phyloP scores from a whole-genome alignment of 2,797 vertebrate genomes.

The Liasis olivaceus region DNA sequence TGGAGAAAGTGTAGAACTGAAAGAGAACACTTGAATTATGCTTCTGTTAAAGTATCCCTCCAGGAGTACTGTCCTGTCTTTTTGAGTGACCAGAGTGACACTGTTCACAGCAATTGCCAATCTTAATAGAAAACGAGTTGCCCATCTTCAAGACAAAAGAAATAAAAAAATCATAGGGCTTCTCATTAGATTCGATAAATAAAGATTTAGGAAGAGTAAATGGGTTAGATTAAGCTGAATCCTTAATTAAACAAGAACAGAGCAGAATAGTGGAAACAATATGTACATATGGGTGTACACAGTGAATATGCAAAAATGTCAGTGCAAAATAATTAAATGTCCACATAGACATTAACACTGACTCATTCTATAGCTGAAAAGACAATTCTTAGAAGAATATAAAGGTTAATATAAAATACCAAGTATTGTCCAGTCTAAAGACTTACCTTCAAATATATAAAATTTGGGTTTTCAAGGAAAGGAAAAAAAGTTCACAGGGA shows the following conservation, averaged over 20 bases:
- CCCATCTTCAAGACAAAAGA: not conserved
- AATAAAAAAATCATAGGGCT: not conserved
- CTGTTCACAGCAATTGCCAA: not conserved
- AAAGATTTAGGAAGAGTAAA: not conserved
- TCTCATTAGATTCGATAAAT: not conserved
- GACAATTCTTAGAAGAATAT: not conserved
- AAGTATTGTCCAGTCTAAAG: not conserved
- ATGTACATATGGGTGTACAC: not conserved
- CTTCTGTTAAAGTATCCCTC: not conserved
- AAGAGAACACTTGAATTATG: not conserved
- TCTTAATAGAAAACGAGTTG: not conserved
- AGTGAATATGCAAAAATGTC: not conserved
- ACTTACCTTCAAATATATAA: not conserved
- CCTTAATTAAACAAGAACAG: not conserved
- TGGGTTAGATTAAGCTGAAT: not conserved
- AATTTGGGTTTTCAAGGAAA: not conserved
- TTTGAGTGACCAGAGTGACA: not conserved
- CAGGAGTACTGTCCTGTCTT: not conserved
- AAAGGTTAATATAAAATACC: too few relatives aligned
- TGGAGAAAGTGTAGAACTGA: not conserved
- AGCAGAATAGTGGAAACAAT: not conserved
- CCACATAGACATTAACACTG: not conserved
- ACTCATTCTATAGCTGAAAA: not conserved
- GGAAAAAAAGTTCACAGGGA: not conserved
- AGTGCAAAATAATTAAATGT: not conserved